Conservation (phyloP, 1,140 invertebrate genomes). For the Macrosteles quadrilineatus region DNA sequence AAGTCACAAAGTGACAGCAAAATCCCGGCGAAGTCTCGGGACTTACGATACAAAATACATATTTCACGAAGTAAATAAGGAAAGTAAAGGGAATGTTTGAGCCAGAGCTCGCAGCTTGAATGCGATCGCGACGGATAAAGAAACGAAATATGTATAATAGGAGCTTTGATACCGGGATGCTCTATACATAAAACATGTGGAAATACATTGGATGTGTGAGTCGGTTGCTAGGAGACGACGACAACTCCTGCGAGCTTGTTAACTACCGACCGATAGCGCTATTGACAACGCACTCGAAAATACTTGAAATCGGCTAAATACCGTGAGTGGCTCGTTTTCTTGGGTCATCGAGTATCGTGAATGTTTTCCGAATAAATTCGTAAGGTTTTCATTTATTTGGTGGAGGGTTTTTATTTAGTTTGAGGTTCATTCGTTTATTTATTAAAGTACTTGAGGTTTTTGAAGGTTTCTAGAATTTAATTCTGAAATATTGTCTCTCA, state of each 20-base stretch:
- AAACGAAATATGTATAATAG: neutral
- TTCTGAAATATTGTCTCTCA: too few relatives aligned
- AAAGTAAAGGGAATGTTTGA: conserved; percentile 9
- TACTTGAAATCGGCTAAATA: conserved; percentile 1
- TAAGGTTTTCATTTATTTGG: too few relatives aligned
- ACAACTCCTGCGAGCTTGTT: neutral
- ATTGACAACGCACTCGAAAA: neutral
- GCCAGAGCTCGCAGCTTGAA: neutral
- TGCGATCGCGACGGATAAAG: neutral
- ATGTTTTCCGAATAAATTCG: too few relatives aligned
- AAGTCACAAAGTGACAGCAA: too few relatives aligned
- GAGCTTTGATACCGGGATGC: neutral
- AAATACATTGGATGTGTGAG: conserved; percentile 4
- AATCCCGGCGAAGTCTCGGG: too few relatives aligned
- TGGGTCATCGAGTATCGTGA: too few relatives aligned
- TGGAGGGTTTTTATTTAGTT: too few relatives aligned
- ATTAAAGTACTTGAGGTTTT: too few relatives aligned
- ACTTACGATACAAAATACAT: neutral
- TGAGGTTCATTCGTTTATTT: too few relatives aligned
- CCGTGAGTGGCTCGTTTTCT: neutral
- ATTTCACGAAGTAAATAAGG: conserved; percentile 11
- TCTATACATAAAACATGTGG: conserved; percentile 13
- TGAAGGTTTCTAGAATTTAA: too few relatives aligned
- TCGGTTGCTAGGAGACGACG: neutral
- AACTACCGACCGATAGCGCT: neutral